Base-by-base conservation (phyloP, 2,113 vertebrate species). In the Melanotaenia duboulayi region DNA sequence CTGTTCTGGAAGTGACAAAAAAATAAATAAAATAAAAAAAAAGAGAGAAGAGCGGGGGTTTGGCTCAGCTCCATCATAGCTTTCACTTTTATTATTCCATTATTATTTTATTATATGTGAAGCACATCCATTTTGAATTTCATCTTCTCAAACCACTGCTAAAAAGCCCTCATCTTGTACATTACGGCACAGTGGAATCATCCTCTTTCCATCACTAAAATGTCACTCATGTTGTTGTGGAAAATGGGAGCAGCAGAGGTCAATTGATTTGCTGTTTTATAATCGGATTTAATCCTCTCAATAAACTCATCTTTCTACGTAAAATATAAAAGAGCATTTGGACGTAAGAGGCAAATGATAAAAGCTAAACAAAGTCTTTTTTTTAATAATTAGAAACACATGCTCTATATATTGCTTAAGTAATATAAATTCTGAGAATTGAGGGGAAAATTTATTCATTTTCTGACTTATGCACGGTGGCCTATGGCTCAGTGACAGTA, bases 181-280 rank as follows among this genome's bases (percentile, higher is more conserved):
- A 66, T 23, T 13, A 28, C 11, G 4, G 1, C 1, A 55, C 28
- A 20, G 23, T 3, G n/a, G 55, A 42, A 64, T 65, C 39, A 42
- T 59, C 23, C 19, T 25, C 35, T 54, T 50, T 39, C 28, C 28
- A 16, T 58, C 48, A 13, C 16, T 13, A 35, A 64, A 75, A 69
- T 35, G 62, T 80, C 39, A 4, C n/a, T 20, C 6, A 37, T 49
- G 22, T 54, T 48, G 46, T 65, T 39, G 46, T 11, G 35, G 61
- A 39, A 67, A 82, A 70, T 23, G 28, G 60, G 59, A 62, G 56
- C 40, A 46, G 59, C 11, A 71, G 71, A 84, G 71, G 78, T 83
- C 80, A 76, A 72, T 42, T 35, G 62, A 80, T 85, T 78, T 40
- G 51, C 59, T 50, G 54, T 78, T 76, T 55, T 58, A 56, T 62